A percentile compares a stretch with the other conserved stretches of the same genome.
Conservation (phyloP, 1,140 invertebrate species). For the Bombus ignitus region DNA sequence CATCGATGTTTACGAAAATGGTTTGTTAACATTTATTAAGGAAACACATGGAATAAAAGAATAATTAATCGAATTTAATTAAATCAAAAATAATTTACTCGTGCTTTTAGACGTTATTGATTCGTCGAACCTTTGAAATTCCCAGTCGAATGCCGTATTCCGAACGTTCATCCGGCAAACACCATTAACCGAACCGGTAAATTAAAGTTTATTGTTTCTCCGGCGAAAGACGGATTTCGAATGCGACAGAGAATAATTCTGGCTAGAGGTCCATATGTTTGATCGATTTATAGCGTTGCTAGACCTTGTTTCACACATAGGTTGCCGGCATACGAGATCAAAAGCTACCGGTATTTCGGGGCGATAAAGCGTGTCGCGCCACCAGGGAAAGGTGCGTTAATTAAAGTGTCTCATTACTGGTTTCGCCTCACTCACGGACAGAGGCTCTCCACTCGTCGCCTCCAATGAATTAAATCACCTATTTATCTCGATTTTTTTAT, state of each 20-base stretch:
- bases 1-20: too few species aligned
- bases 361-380: slow-evolving; percentile 41
- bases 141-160: too few species aligned
- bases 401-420: slow-evolving; percentile 66
- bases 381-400: slow-evolving; percentile 57
- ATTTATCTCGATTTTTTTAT: too few species aligned
- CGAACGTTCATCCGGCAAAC: not conserved
- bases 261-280: not conserved
- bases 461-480: slow-evolving; percentile 59
- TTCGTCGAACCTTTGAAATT: not conserved
- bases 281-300: slow-evolving; percentile 27
- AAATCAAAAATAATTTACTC: not conserved
- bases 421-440: not conserved
- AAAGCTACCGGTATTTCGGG: slow-evolving; percentile 52
- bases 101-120: not conserved
- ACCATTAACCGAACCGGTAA: not conserved
- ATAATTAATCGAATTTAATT: not conserved
- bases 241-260: not conserved
- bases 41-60: too few species aligned
- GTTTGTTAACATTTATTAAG: too few species aligned
- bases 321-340: slow-evolving; percentile 41
- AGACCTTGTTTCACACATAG: slow-evolving; percentile 5
- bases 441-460: not conserved
- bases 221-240: not conserved
- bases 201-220: not conserved